phyloP scores from a whole-genome alignment of 2,113 vertebrate species.

The Pagrus major region DNA sequence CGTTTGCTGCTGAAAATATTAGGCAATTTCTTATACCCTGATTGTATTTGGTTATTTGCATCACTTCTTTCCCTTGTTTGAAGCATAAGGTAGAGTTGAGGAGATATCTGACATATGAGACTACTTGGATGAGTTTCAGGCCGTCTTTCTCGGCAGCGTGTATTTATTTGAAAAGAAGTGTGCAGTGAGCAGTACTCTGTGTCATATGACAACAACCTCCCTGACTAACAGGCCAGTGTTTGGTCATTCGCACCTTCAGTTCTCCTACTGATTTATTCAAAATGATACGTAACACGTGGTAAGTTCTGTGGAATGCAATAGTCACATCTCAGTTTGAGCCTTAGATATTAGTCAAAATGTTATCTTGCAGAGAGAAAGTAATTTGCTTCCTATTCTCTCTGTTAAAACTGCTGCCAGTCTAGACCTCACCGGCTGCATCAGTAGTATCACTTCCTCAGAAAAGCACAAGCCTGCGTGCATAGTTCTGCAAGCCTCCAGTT shows the following conservation, averaged over 20 bases:
- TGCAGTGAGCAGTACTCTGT: not conserved
- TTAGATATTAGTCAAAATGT: conserved; percentile 12
- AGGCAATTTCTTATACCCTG: not conserved
- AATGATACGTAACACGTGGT: conserved; percentile 3
- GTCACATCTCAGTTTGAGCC: not conserved
- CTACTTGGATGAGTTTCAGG: not conserved
- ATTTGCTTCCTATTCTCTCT: not conserved
- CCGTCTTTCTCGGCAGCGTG: not conserved
- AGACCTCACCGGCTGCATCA: not conserved
- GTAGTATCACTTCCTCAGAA: conserved; percentile 35
- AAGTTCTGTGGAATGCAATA: not conserved
- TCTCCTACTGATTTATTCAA: conserved; percentile 2
- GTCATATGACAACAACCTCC: conserved; percentile 20
- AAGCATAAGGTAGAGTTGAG: too few species aligned
- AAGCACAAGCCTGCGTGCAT: not conserved
- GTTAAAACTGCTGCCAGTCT: not conserved
- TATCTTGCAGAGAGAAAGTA: not conserved
- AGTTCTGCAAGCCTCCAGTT: conserved; percentile 25
- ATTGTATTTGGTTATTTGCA: too few species aligned
- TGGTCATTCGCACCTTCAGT: not conserved
- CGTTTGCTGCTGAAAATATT: not conserved
- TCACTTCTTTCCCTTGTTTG: too few species aligned
- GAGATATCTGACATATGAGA: not conserved
- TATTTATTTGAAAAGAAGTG: not conserved
- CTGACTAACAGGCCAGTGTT: not conserved